Conservation (phyloP, 2,888 invertebrate species). For the Drepana falcataria region DNA sequence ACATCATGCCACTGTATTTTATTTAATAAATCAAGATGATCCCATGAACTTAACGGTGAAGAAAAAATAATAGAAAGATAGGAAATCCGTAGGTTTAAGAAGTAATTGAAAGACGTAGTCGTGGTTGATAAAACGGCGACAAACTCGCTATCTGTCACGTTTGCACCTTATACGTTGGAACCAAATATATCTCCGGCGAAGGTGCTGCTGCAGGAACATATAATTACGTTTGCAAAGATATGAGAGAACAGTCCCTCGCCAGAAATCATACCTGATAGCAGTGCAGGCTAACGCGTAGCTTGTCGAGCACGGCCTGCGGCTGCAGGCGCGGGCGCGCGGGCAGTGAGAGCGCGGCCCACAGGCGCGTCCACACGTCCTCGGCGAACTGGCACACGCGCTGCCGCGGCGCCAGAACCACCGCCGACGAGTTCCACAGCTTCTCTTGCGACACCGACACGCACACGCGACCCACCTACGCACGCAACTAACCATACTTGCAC, state of each 20-base stretch:
- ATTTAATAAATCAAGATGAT: too few relatives aligned
- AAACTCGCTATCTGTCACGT: too few relatives aligned
- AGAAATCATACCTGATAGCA: slow-evolving; percentile 84
- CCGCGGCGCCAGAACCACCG: slow-evolving; percentile 90
- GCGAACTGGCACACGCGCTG: slow-evolving; percentile 90
- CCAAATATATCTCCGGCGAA: too few relatives aligned
- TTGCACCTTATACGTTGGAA: too few relatives aligned
- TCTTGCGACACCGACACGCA: slow-evolving; percentile 85
- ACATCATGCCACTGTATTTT: too few relatives aligned
- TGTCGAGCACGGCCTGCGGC: slow-evolving; percentile 85
- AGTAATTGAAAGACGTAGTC: too few relatives aligned
- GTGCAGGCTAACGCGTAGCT: slow-evolving; percentile 87
- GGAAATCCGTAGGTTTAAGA: too few relatives aligned
- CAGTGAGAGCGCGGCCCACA: slow-evolving; percentile 84
- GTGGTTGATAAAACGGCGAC: too few relatives aligned
- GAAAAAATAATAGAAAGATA: too few relatives aligned
- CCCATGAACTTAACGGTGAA: too few relatives aligned
- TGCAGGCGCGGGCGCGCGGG: slow-evolving; percentile 72
- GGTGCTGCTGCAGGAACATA: too few relatives aligned
- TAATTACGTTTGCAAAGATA: too few relatives aligned
- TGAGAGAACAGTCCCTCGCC: not conserved
- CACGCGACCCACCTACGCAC: slow-evolving; percentile 58
- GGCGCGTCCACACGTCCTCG: slow-evolving; percentile 89
- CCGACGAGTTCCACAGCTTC: slow-evolving; percentile 88
- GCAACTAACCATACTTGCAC: not conserved